Base-by-base conservation (phyloP, 2,888 invertebrate species). In the Chrysolina oricalcia region DNA sequence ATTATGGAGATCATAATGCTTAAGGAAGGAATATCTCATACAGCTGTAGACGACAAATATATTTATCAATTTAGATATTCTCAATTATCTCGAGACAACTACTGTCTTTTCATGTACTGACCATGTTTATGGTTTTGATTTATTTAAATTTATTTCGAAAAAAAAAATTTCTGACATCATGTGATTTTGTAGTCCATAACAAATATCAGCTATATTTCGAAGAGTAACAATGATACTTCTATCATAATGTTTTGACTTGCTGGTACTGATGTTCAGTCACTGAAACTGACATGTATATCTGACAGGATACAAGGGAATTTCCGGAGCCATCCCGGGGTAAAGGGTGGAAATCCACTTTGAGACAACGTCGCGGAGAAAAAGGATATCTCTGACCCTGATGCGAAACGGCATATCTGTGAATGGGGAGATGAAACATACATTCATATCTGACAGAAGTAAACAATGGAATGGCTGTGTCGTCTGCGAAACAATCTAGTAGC, bases 401-500 rank as follows among this genome's bases (percentile, higher is more conserved):
- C 50, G 59, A 43, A 59, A 70, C 67, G 71, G 65, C 71, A 73
- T 74, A 78, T 78, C 78, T 72, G 64, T 73, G 75, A 76, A 78
- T 77, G 69, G 75, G 78, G 78, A 75, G 75, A 72, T 70, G 71
- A 78, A 77, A 78, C 75, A 80, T 74, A 78, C 80, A 82, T 82
- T 80, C 77, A 82, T 82, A 81, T 78, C 81, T 82, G 81, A 80
- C 81, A 81, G 76, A 75, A 76, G 79, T 82, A 81, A 82, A 81
- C 81, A 81, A 81, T 80, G 70, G 80, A 75, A 71, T 69, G 48
- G 70, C 72, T 69, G 53, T 66, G 70, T 65, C 74, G 77, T 50
- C 66, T 48, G 27, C 63, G 72, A 69, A 77, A 74, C 77, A 77
- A 77, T 77, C 73, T 72, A 69, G 23, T 23, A 74, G 72, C 70